These are phyloP conservation scores for Falco naumanni DNA, from an alignment of 2,797 vertebrate genomes.

Conservation along the genomic window DNA sequence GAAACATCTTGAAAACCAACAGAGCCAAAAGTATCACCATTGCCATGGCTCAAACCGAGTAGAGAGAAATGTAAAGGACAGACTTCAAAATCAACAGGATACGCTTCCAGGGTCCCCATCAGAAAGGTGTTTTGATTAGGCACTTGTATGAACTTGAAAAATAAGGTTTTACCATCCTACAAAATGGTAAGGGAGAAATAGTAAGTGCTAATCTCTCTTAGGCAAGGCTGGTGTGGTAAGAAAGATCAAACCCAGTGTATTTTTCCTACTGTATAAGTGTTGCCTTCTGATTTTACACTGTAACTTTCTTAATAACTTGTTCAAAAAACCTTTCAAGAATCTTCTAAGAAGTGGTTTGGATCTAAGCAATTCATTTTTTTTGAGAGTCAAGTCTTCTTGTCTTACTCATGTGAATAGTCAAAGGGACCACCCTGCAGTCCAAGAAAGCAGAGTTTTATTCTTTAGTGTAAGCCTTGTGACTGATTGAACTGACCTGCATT, in stretches of 20 bases:
- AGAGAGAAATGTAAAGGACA: neutral
- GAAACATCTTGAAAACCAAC: neutral
- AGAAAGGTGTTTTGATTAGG: neutral
- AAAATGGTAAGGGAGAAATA: neutral
- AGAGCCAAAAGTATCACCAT: neutral
- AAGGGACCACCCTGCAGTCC: neutral
- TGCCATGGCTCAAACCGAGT: neutral
- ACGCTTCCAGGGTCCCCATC: neutral
- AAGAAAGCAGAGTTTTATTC: neutral
- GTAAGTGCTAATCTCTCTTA: neutral
- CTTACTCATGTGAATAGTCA: neutral
- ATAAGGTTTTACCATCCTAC: neutral
- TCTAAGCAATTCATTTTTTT: neutral
- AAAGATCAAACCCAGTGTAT: neutral
- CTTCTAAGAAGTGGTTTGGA: neutral
- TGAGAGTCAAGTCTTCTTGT: neutral
- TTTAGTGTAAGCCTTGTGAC: neutral
- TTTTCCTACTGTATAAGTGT: neutral
- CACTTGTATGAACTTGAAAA: neutral
- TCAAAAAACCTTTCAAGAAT: neutral
- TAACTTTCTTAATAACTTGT: neutral
- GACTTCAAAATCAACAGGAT: neutral
- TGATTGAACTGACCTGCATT: neutral
- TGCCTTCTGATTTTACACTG: neutral
- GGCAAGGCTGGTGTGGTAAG: neutral